Base-by-base conservation (phyloP, 2,113 vertebrate species). In the Indri indri region DNA sequence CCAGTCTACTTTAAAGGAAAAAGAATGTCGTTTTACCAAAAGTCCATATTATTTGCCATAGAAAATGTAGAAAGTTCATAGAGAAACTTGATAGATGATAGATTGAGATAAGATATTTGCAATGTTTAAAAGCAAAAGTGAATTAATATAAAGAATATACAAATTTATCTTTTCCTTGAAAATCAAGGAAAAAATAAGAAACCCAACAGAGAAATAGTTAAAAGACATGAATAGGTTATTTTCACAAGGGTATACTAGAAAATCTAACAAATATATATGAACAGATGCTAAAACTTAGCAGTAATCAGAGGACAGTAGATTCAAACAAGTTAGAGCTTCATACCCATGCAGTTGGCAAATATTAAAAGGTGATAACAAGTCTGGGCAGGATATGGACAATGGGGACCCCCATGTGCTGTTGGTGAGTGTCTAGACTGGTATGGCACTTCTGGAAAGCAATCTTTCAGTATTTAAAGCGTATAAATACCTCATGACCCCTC, bases 61-160 rank as follows among this genome's bases (percentile, higher is more conserved):
- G 45, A 94, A 95, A 94, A 90, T 95, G 32, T 86, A 79, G 61
- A 92, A 86, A 95, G n/a, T 25, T 84, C 74, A 80, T 40, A 84
- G 27, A 37, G 68, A 89, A 85, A 86, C 79, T 93, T 97, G 90
- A 95, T 12, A 88, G 65, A 37, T 87, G 27, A 85, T 37, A 92
- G 16, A 73, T n/a, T 86, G n/a, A 79, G 50, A 52, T 77, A 88
- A 90, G 27, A 76, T 73, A 93, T 86, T 37, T 91, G 13, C 12
- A 71, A 50, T 65, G 42, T 84, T 96, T 91, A 93, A 88, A 97
- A 97, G 27, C 8, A 86, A 82, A 22, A 80, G 83, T 86, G 42
- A 89, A 76, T 95, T 85, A 68, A 86, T 59, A 45, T 63, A 73
- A 96, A 94, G 66, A 89, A 27, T 65, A 52, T 87, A 47, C 12